These are phyloP conservation scores for Mantis religiosa DNA, from an alignment of 2,888 invertebrate genomes.

Conservation along the genomic window DNA sequence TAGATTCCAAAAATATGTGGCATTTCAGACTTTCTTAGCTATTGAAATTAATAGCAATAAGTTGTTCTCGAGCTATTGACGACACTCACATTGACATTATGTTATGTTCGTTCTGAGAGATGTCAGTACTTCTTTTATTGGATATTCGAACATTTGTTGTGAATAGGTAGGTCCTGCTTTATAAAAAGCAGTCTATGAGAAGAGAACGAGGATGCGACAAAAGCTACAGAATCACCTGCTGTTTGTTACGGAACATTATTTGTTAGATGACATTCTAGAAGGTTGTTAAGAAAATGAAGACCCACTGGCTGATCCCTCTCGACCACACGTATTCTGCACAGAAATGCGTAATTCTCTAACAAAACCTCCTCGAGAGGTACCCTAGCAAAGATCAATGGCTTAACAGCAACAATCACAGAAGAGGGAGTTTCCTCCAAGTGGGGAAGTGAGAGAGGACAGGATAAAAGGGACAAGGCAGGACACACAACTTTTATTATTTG, in stretches of 20 bases:
- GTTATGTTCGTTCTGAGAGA: no score
- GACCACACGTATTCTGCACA: not conserved
- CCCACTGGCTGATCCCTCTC: not conserved
- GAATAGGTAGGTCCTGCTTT: not conserved
- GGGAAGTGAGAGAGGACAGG: not conserved
- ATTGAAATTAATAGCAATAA: no score
- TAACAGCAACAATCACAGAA: not conserved
- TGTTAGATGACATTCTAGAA: not conserved
- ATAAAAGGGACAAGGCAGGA: constrained; percentile 1
- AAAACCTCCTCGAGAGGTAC: not conserved
- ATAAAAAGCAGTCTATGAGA: not conserved
- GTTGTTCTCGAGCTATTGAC: no score
- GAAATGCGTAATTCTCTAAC: not conserved
- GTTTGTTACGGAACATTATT: not conserved
- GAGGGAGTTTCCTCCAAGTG: not conserved
- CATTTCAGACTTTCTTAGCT: no score
- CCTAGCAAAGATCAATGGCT: not conserved
- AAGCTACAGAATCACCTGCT: not conserved
- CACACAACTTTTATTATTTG: constrained; percentile 6
- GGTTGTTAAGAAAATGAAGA: not conserved
- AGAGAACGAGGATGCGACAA: not conserved
- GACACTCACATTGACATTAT: no score
- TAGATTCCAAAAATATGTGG: no score
- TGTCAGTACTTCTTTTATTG: no score
- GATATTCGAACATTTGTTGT: not conserved